Evolutionary conservation across 23 tunicate genomes (phyloP).

Genomic region (Styela clava): DNA sequence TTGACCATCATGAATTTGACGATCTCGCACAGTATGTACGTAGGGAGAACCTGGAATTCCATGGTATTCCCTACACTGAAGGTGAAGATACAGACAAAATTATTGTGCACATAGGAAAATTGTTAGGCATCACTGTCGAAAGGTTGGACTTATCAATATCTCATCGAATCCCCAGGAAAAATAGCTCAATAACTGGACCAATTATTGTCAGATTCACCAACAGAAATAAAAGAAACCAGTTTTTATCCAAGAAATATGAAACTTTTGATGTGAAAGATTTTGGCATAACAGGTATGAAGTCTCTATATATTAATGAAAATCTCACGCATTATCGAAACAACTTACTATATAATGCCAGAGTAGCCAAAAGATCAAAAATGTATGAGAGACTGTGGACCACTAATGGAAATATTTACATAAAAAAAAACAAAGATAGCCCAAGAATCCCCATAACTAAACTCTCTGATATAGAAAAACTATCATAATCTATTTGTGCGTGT

Average conservation of each 20-base stretch:
- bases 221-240: not conserved
- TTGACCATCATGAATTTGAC: no score
- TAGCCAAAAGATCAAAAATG: not conserved
- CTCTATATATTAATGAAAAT: not conserved
- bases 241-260: not conserved
- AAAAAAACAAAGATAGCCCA: not conserved
- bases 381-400: not conserved
- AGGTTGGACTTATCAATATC: not conserved
- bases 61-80: no score
- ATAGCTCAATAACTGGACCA: not conserved
- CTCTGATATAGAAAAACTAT: not conserved
- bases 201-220: not conserved
- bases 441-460: not conserved
- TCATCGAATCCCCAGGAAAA: not conserved
- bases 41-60: no score
- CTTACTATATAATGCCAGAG: not conserved
- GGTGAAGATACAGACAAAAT: no score
- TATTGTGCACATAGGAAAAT: no score
- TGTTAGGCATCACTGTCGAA: not conserved
- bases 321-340: not conserved
- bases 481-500: not conserved
- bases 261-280: not conserved
- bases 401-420: not conserved
- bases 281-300: not conserved
- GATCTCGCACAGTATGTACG: no score